Evolutionary conservation across 2,888 invertebrate species (phyloP).

Genomic region (Lutraria lutraria): DNA sequence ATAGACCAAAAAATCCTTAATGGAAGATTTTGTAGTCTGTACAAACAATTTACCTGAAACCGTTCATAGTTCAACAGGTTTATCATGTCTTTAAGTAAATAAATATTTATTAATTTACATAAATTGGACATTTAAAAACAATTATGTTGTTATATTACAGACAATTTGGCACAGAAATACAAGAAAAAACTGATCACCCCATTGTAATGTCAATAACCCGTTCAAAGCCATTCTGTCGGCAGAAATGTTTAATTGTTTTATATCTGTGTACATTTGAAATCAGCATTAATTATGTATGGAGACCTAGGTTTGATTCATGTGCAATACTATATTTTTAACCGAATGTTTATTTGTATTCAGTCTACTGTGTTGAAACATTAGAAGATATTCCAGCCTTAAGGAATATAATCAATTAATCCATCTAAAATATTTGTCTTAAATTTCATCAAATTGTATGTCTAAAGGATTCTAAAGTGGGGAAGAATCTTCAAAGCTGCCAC

Average conservation of each 20-base stretch:
- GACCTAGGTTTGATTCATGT: slow-evolving; percentile 1
- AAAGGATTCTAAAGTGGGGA: neutral
- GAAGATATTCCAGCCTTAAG: neutral
- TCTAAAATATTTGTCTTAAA: slow-evolving; percentile 20
- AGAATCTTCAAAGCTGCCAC: neutral
- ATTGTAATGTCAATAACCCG: neutral
- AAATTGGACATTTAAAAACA: slow-evolving; percentile 45
- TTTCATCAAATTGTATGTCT: neutral
- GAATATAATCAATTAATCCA: slow-evolving; percentile 26
- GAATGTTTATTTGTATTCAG: slow-evolving; percentile 17
- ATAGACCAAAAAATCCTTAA: slow-evolving; percentile 20
- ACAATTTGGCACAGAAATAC: neutral
- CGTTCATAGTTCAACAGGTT: slow-evolving; percentile 19
- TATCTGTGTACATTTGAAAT: slow-evolving; percentile 2
- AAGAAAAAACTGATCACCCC: neutral
- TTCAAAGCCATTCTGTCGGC: neutral
- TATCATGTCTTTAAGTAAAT: slow-evolving; percentile 34
- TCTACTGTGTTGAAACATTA: slow-evolving; percentile 9
- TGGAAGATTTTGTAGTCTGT: slow-evolving; percentile 40
- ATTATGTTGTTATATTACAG: slow-evolving; percentile 46
- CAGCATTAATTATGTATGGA: neutral
- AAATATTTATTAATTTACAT: slow-evolving; percentile 36
- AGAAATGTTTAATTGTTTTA: slow-evolving; percentile 14
- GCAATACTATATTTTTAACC: slow-evolving; percentile 12
- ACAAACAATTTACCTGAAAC: slow-evolving; percentile 34